Evolutionary conservation across 2,888 invertebrate species (phyloP).

Genomic region (Tanypteryx hageni): DNA sequence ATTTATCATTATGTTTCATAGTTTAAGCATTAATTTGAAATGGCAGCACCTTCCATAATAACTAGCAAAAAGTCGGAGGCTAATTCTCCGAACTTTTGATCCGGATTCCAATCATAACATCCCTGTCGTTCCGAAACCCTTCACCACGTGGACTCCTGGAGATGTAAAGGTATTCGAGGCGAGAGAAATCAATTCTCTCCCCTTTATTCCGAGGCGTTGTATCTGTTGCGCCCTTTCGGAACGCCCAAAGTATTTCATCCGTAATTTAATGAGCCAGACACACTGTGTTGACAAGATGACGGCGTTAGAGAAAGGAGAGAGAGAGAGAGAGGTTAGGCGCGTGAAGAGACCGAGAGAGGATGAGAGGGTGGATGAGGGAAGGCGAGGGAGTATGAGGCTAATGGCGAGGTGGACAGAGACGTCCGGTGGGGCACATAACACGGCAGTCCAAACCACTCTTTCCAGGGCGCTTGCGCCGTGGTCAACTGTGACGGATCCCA

Average conservation of each 20-base stretch:
- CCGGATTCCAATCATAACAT: background rate
- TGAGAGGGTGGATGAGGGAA: background rate
- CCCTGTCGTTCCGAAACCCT: background rate
- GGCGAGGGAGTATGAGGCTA: slow-evolving; percentile 37
- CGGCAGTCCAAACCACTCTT: slow-evolving; percentile 54
- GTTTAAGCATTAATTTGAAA: background rate
- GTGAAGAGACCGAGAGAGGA: background rate
- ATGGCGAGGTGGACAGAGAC: slow-evolving; percentile 49
- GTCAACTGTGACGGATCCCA: slow-evolving; percentile 47
- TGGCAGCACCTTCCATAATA: background rate
- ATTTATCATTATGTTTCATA: too few species aligned
- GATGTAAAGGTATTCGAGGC: background rate
- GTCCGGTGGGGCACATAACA: slow-evolving; percentile 55
- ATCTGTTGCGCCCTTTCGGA: slow-evolving; percentile 44
- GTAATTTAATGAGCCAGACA: slow-evolving; percentile 38
- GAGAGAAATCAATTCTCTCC: background rate
- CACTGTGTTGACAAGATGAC: slow-evolving; percentile 40
- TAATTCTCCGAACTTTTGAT: background rate
- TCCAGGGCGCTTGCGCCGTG: slow-evolving; percentile 3
- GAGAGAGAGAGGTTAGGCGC: background rate
- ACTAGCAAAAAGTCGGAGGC: too few species aligned
- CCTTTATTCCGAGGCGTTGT: background rate
- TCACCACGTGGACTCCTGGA: background rate
- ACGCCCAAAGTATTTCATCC: slow-evolving; percentile 29
- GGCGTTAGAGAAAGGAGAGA: background rate